A percentile compares a stretch with the other conserved stretches of the same genome.
These are phyloP conservation scores for Panulirus ornatus DNA, from an alignment of 1,140 invertebrate genomes.

Conservation along the genomic window DNA sequence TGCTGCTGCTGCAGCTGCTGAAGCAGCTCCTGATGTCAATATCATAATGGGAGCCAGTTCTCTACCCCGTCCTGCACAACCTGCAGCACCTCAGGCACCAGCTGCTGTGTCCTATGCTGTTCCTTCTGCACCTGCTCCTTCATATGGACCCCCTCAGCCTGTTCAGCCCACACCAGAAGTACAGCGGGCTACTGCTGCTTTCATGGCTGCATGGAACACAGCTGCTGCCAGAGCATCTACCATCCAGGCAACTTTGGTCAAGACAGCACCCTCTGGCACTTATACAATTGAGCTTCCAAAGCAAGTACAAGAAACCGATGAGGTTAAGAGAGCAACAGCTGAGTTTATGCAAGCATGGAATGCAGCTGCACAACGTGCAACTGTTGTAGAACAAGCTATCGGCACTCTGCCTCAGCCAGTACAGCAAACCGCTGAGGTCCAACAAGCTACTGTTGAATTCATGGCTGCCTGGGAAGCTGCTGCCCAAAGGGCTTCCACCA, in stretches of 20 bases:
- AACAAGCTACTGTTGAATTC: constrained; percentile 36
- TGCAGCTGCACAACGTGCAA: background rate
- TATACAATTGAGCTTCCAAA: constrained; percentile 3
- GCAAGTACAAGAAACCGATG: constrained; percentile 24
- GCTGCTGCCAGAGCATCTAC: constrained; percentile 8
- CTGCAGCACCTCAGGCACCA: background rate
- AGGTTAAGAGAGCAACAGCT: constrained; percentile 16
- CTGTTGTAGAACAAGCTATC: background rate
- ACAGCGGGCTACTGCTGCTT: constrained; percentile 51
- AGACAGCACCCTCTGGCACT: constrained; percentile 9
- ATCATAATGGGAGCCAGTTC: constrained; percentile 54
- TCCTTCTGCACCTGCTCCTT: background rate
- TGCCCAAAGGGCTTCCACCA: background rate
- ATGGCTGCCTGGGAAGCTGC: constrained; percentile 55
- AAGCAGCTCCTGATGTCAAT: constrained; percentile 55
- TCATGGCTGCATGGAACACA: constrained; percentile 56
- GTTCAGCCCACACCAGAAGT: constrained; percentile 46
- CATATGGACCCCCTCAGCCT: background rate
- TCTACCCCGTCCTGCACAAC: background rate
- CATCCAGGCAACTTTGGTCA: background rate
- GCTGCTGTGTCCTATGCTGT: background rate
- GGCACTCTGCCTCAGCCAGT: background rate
- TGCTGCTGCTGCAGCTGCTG: constrained; percentile 57
- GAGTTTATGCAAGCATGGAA: constrained; percentile 38
- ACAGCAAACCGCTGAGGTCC: constrained; percentile 28